A percentile compares a stretch with the other conserved stretches of the same genome.
Evolutionary conservation across 2,797 vertebrate genomes (phyloP).

Genomic region (Apogon talboti): DNA sequence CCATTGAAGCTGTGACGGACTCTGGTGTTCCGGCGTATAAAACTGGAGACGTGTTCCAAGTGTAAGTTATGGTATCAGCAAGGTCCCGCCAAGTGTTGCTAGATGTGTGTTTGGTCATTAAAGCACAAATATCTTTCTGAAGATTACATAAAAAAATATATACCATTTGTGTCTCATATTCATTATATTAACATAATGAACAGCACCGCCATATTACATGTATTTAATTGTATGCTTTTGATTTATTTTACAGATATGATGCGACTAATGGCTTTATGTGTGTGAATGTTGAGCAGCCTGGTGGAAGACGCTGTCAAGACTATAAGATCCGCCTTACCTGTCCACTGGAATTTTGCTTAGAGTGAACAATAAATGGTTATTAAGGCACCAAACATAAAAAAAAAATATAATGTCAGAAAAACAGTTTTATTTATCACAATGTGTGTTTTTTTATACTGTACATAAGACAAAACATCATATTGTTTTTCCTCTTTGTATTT

Average conservation of each 20-base stretch:
- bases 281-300: conserved; percentile 52
- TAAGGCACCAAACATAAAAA: neutral
- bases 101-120: too few species aligned
- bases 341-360: conserved; percentile 46
- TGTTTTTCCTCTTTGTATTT: too few species aligned
- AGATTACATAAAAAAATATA: too few species aligned
- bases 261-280: conserved; percentile 61
- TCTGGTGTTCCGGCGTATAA: conserved; percentile 44
- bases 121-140: too few species aligned
- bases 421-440: too few species aligned
- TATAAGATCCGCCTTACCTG: conserved; percentile 68
- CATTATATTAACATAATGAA: neutral
- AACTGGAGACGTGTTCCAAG: conserved; percentile 52
- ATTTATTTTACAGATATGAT: conserved; percentile 56
- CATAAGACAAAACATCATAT: too few species aligned
- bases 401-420: too few species aligned
- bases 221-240: too few species aligned
- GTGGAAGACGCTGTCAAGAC: conserved; percentile 56
- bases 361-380: neutral
- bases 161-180: too few species aligned
- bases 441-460: too few species aligned
- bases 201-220: too few species aligned
- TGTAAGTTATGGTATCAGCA: conserved; percentile 41
- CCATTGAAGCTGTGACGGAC: conserved; percentile 65
- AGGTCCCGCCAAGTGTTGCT: too few species aligned